Evolutionary conservation across 2,113 vertebrate genomes (phyloP), one percentile per base, ranked within the genome.

Genomic region (Glaucidium brasilianum): DNA sequence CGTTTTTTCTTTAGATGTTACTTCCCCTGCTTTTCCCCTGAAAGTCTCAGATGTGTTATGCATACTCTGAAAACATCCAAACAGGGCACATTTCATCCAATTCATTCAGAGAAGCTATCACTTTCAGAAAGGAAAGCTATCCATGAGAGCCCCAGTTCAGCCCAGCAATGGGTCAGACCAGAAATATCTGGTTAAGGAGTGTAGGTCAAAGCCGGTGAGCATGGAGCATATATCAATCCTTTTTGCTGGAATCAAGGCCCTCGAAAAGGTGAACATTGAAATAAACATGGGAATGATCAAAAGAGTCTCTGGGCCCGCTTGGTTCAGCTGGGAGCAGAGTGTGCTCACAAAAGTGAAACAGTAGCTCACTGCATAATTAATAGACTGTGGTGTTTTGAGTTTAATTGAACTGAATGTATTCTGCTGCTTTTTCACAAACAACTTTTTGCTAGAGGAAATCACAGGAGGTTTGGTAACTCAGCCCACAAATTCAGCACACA

Each of bases 11-110:
- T 96, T 90, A 76, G 68, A 91, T 7, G 16, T 80, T 90, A 73
- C 88, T 96, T 95, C 50, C 96, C 64, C 41, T 88, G 68, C 85
- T 92, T 92, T 92, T 76, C 85, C 79, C 96, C 49, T 95, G 88
- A 78, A 89, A 90, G 69, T 94, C 74, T 90, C 72, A 67, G 90
- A 95, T 75, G 52, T 93, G 69, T 88, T 71, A 50, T 59, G 50
- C 88, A 50, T 96, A 91, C 50, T 86, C 94, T 75, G 45, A 94
- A 96, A 89, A 67, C 92, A 96, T 92, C 87, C 87, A 85, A 78
- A 90, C 85, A 60, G 78, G 91, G 55, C 77, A 10, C 79, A 95
- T 97, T 92, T 88, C 96, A 96, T 97, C 62, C 88, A 63, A 20
- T 82, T 69, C 87, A 94, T 91, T 52, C 89, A 67, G 58, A 91